phyloP scores from a whole-genome alignment of 2,797 vertebrate species.

The Urosaurus nigricauda region DNA sequence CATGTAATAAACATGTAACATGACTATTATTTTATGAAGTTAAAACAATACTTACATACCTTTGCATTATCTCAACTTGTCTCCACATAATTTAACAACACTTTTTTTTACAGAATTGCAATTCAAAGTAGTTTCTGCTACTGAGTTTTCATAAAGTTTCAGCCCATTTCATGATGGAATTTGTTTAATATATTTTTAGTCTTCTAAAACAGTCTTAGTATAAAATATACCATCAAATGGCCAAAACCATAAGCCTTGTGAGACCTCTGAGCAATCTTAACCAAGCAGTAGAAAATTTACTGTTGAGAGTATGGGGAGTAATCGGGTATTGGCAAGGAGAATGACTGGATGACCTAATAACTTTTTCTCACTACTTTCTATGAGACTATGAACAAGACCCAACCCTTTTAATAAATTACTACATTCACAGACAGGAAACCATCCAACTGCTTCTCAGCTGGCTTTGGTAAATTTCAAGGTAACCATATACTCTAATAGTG shows the following conservation, averaged over 20 bases:
- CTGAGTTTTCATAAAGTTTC: conserved; percentile 52
- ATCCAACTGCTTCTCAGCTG: conserved; percentile 33
- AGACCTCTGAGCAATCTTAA: conserved; percentile 53
- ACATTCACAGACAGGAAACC: conserved; percentile 20
- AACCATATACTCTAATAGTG: not conserved
- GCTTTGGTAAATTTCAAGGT: conserved; percentile 9
- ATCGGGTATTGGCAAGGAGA: conserved; percentile 43
- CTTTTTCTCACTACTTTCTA: conserved; percentile 40
- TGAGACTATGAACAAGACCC: conserved; percentile 42
- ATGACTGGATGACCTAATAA: not conserved
- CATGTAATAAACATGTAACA: conserved; percentile 1
- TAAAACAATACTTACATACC: conserved; percentile 37
- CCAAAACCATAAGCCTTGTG: conserved; percentile 59
- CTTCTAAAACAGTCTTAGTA: conserved; percentile 56
- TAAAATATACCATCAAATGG: conserved; percentile 53
- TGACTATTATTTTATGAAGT: conserved; percentile 55
- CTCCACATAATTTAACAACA: conserved; percentile 45
- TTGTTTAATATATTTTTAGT: conserved; percentile 44
- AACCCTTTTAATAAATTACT: conserved; percentile 45
- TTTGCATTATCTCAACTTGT: conserved; percentile 32
- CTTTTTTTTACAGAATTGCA: conserved; percentile 48
- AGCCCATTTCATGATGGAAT: conserved; percentile 41
- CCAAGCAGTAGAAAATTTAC: conserved; percentile 30
- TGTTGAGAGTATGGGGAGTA: conserved; percentile 58
- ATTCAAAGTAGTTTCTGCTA: conserved; percentile 57